Evolutionary conservation across 2,113 vertebrate species (phyloP), one percentile per base, ranked within the genome.

Genomic region (Protomyctophum bolini): DNA sequence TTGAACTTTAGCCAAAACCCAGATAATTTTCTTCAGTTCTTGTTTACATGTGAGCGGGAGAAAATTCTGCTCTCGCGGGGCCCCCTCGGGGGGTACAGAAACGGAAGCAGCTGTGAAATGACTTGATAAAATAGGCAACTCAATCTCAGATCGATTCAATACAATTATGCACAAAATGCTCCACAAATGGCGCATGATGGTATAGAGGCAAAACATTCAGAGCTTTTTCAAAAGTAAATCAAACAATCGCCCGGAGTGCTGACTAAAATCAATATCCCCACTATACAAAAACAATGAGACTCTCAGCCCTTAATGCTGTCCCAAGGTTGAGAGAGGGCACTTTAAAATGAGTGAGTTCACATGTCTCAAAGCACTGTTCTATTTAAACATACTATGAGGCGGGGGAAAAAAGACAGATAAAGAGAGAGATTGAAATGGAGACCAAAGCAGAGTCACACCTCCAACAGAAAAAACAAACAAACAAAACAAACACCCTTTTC

Each of bases 211-310:
- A 33, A 72, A 59, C 57, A 66, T 81, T 48, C 10, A 12, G 48
- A 29, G 47, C 62, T 7, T 75, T 21, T 62, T 54, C 29, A 33
- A 56, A 70, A 77, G 72, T 69, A 85, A 86, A 72, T 84, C 68
- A 86, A 85, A 83, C 68, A 73, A 46, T 75, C 76, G 71, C 73
- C 76, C 49, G 55, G 14, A 75, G 70, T 80, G 63, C 51, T 73
- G 73, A 45, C 84, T 82, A 70, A 82, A 86, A 89, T 83, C 80
- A 77, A 81, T 84, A 79, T 21, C 21, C 54, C 7, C 73, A 56
- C 50, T 64, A 68, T 82, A 77, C n/a, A n/a, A n/a, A 60, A 75
- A 75, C 86, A 72, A 77, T 4, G 8, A 70, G 58, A 59, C 48
- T 51, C 52, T 68, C 12, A 63, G 52, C 65, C 62, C 77, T 70